Percentiles rank a stretch among this genome's conserved stretches.
Evolutionary conservation across 2,888 invertebrate genomes (phyloP).

Genomic region (Troglohyphantes excavatus): DNA sequence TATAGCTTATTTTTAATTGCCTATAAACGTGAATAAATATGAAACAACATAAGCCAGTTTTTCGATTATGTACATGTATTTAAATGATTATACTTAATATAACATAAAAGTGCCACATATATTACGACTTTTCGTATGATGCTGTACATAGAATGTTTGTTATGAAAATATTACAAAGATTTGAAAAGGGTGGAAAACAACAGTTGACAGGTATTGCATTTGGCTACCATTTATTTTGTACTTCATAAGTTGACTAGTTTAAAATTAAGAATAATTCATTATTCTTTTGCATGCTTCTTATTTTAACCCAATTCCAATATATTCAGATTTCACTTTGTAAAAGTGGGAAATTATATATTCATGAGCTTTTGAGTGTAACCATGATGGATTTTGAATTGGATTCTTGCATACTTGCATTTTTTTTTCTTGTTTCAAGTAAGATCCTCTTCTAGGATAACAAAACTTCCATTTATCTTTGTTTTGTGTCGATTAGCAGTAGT

Average conservation of each 20-base stretch:
- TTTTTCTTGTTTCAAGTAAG: background rate
- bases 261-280: slow-evolving; percentile 22
- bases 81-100: no score
- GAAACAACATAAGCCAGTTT: no score
- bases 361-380: slow-evolving; percentile 70
- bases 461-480: slow-evolving; percentile 46
- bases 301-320: slow-evolving; percentile 28
- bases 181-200: no score
- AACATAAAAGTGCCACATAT: no score
- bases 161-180: no score
- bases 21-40: no score
- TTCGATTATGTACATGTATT: no score
- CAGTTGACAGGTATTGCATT: no score
- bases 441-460: slow-evolving; percentile 25
- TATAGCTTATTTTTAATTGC: no score
- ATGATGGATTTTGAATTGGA: slow-evolving; percentile 30
- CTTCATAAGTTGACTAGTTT: background rate
- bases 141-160: no score
- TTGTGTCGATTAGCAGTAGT: slow-evolving; percentile 34
- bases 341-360: slow-evolving; percentile 60
- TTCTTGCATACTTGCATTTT: slow-evolving; percentile 7
- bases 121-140: no score
- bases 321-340: slow-evolving; percentile 44
- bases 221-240: slow-evolving; percentile 11
- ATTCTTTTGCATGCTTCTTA: slow-evolving; percentile 14